These are phyloP conservation scores for Drosophila buzzatii DNA, from an alignment of 2,888 invertebrate genomes.

Conservation along the genomic window DNA sequence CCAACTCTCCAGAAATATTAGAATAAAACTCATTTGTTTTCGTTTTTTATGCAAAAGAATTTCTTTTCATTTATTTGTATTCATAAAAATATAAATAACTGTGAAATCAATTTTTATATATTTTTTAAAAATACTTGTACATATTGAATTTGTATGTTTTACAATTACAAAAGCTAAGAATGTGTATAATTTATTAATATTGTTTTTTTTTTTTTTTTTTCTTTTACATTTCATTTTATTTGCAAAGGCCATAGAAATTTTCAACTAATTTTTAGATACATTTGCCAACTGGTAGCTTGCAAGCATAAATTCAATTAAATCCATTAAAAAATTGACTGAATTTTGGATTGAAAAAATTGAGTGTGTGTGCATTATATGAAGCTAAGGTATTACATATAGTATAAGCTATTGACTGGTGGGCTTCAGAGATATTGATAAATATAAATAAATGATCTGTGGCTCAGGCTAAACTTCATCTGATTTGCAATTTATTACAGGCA, in stretches of 20 bases:
- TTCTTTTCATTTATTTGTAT: slow-evolving; percentile 65
- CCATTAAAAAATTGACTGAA: slow-evolving; percentile 31
- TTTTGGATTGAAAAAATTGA: slow-evolving; percentile 12
- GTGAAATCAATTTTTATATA: slow-evolving; percentile 27
- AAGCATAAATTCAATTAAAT: slow-evolving; percentile 28
- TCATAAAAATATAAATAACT: slow-evolving; percentile 72
- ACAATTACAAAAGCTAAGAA: slow-evolving; percentile 64
- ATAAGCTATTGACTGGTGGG: slow-evolving; percentile 64
- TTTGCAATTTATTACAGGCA: slow-evolving; percentile 39
- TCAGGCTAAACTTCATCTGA: slow-evolving; percentile 23
- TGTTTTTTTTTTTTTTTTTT: slow-evolving; percentile 10
- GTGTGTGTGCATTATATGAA: slow-evolving; percentile 13
- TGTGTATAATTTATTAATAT: slow-evolving; percentile 36
- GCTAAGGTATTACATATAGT: slow-evolving; percentile 17
- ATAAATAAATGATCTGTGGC: slow-evolving; percentile 19
- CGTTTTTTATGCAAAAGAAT: slow-evolving; percentile 59
- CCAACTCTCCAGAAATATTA: background rate
- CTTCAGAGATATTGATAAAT: slow-evolving; percentile 34
- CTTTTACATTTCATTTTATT: slow-evolving; percentile 15
- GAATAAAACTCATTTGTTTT: background rate
- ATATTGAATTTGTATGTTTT: slow-evolving; percentile 43
- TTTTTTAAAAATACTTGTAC: slow-evolving; percentile 29
- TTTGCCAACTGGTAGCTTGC: slow-evolving; percentile 34
- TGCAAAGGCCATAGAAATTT: slow-evolving; percentile 65
- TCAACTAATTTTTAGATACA: slow-evolving; percentile 30